These are phyloP conservation scores for Murina feae DNA, from an alignment of 2,113 vertebrate species.

Conservation along the genomic window DNA sequence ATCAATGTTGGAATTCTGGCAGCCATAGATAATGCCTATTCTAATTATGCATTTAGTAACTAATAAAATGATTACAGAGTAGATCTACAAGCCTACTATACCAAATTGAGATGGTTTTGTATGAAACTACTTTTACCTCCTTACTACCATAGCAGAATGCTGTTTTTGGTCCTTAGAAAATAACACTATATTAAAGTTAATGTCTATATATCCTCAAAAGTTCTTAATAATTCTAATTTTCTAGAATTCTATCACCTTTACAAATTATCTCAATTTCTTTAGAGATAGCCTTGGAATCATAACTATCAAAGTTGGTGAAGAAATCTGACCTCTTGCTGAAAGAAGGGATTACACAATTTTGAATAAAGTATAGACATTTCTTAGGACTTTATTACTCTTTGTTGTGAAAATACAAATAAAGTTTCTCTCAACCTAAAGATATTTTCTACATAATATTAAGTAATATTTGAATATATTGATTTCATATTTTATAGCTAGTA, in stretches of 20 bases:
- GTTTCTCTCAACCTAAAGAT: background rate
- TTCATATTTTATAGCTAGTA: background rate
- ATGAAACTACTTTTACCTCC: background rate
- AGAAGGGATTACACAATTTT: background rate
- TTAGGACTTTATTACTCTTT: background rate
- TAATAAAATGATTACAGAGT: background rate
- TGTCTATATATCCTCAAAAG: background rate
- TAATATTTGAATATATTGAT: background rate
- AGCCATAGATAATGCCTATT: background rate
- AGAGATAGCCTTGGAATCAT: background rate
- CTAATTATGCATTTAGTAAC: background rate
- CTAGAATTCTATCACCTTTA: background rate
- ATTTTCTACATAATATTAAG: background rate
- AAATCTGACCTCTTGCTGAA: background rate
- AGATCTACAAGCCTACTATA: background rate
- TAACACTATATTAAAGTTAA: background rate
- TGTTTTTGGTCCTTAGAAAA: background rate
- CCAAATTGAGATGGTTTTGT: background rate
- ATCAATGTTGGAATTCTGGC: background rate
- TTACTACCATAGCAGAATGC: background rate
- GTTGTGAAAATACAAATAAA: background rate
- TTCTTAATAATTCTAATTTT: background rate
- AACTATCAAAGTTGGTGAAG: background rate
- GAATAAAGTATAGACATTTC: background rate
- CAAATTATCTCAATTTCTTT: background rate